These are phyloP conservation scores for Macrophya annulata DNA, from an alignment of 2,888 invertebrate species.

Conservation along the genomic window DNA sequence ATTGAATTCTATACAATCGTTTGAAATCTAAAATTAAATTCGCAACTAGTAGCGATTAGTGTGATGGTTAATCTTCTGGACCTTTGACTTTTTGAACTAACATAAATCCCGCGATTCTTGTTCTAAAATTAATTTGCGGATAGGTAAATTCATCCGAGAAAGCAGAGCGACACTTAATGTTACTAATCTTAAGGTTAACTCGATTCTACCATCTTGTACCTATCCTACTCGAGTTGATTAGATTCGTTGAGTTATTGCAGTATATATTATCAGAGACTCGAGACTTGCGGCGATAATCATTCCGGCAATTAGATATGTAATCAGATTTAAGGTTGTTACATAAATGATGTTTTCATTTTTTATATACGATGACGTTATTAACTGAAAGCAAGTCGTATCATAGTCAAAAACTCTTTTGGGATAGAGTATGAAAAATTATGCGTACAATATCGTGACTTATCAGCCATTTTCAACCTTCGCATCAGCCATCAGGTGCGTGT, in stretches of 20 bases:
- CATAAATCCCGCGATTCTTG: neutral
- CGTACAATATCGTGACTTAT: constrained; percentile 38
- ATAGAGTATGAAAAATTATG: constrained; percentile 25
- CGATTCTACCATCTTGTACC: constrained; percentile 9
- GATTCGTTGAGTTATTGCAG: neutral
- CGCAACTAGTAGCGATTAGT: neutral
- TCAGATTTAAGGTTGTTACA: neutral
- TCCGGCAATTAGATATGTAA: neutral
- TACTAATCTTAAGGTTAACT: constrained; percentile 17
- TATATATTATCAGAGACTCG: neutral
- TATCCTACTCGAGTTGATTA: constrained; percentile 31
- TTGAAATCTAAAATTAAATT: constrained; percentile 22
- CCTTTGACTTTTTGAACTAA: constrained; percentile 21
- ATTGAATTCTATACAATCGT: neutral
- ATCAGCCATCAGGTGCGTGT: constrained; percentile 39
- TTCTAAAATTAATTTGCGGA: constrained; percentile 30
- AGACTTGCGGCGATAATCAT: neutral
- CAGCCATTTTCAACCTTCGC: constrained; percentile 11
- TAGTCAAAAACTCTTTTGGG: neutral
- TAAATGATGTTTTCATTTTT: neutral
- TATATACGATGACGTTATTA: neutral
- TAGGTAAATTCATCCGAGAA: constrained; percentile 12
- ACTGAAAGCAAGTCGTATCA: neutral
- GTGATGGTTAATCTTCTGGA: neutral
- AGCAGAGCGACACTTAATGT: constrained; percentile 17